These are phyloP conservation scores for Paedocypris micromegethes DNA, from an alignment of 2,797 vertebrate genomes.

Conservation along the genomic window DNA sequence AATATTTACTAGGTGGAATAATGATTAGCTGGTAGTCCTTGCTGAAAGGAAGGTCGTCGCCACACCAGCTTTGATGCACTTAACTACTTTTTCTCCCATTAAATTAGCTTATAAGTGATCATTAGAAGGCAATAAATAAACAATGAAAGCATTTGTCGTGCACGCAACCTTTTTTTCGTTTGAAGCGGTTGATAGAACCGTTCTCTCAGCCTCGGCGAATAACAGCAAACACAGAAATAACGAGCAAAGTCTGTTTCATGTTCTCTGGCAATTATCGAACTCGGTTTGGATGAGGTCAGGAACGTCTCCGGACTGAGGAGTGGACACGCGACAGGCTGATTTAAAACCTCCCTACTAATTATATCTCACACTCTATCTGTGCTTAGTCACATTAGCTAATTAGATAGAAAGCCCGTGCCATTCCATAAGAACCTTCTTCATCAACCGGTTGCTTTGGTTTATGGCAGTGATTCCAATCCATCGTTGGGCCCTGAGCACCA, in stretches of 20 bases:
- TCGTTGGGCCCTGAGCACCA: too few species aligned
- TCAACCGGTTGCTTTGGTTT: not conserved
- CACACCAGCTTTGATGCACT: not conserved
- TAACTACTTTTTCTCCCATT: too few species aligned
- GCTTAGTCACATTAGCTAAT: slow-evolving; percentile 33
- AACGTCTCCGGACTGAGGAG: not conserved
- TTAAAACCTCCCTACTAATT: slow-evolving; percentile 18
- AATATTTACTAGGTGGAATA: not conserved
- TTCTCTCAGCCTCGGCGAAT: too few species aligned
- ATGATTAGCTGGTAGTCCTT: slow-evolving; percentile 5
- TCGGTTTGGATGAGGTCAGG: slow-evolving; percentile 3
- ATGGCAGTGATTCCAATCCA: too few species aligned
- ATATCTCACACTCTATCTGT: slow-evolving; percentile 8
- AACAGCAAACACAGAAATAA: too few species aligned
- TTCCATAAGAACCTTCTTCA: not conserved
- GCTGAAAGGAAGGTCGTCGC: slow-evolving; percentile 13
- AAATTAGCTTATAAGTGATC: too few species aligned
- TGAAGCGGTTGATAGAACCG: too few species aligned
- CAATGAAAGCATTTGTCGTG: too few species aligned
- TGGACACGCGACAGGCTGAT: not conserved
- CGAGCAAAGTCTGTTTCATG: not conserved
- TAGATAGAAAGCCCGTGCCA: slow-evolving; percentile 12
- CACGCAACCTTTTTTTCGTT: too few species aligned
- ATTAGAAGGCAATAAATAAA: too few species aligned
- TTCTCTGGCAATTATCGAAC: not conserved